phyloP scores from a whole-genome alignment of 2,888 invertebrate genomes.

The Zhuqinia jingwanae region DNA sequence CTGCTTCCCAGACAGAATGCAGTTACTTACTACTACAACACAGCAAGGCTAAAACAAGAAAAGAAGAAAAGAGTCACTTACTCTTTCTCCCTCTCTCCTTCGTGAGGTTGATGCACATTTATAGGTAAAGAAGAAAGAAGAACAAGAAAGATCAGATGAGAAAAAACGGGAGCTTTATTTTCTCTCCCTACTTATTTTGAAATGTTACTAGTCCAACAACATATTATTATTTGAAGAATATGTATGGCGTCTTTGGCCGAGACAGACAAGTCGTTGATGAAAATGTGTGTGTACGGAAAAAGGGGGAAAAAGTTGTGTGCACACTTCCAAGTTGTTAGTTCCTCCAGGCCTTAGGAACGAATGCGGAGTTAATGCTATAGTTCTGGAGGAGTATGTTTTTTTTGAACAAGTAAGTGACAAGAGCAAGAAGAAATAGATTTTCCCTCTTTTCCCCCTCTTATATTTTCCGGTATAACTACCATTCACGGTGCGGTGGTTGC shows the following conservation, averaged over 20 bases:
- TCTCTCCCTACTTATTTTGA: slow-evolving; percentile 24
- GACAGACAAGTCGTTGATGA: not conserved
- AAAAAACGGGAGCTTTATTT: slow-evolving; percentile 42
- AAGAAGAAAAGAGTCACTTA: slow-evolving; percentile 18
- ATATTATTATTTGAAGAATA: not conserved
- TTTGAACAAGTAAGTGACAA: slow-evolving; percentile 51
- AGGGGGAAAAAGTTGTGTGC: not conserved
- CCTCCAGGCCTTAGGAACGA: slow-evolving; percentile 54
- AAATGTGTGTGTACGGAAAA: slow-evolving; percentile 1
- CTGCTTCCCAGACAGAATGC: slow-evolving; percentile 13
- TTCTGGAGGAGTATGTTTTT: slow-evolving; percentile 47
- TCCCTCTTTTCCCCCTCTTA: slow-evolving; percentile 25
- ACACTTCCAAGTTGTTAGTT: slow-evolving; percentile 51
- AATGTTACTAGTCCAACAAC: slow-evolving; percentile 23
- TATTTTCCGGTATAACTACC: slow-evolving; percentile 28
- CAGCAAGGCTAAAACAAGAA: slow-evolving; percentile 17
- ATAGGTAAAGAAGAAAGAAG: slow-evolving; percentile 13
- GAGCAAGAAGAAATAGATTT: slow-evolving; percentile 59
- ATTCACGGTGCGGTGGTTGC: not conserved
- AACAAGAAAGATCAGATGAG: slow-evolving; percentile 24
- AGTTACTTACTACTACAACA: slow-evolving; percentile 24
- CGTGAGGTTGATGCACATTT: slow-evolving; percentile 27
- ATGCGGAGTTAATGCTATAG: slow-evolving; percentile 47
- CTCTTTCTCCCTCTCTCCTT: no score
- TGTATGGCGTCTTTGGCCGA: not conserved